These are phyloP conservation scores for Silurus meridionalis DNA, from an alignment of 2,113 vertebrate species.

Conservation along the genomic window DNA sequence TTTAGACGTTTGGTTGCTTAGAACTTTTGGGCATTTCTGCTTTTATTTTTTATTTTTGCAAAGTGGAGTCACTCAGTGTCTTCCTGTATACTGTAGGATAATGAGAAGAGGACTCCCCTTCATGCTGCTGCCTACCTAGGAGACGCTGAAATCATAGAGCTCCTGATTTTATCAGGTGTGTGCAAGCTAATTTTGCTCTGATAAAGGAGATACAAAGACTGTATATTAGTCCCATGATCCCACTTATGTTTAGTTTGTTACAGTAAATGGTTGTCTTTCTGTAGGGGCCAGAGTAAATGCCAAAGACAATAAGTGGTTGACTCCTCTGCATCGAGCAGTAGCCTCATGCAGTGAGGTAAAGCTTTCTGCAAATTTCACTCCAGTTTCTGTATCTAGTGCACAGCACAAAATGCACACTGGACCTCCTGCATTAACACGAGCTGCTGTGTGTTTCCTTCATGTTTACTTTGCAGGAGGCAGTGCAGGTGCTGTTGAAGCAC, in stretches of 20 bases:
- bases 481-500: conserved; percentile 97
- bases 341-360: conserved; percentile 97
- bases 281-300: conserved; percentile 99
- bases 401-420: neutral
- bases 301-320: conserved; percentile 99
- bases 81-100: conserved; percentile 81
- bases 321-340: conserved; percentile 97
- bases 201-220: neutral
- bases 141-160: conserved; percentile 98
- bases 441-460: neutral
- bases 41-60: neutral
- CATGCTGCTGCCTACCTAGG: conserved; percentile 98
- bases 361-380: neutral
- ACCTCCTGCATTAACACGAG: neutral
- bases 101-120: conserved; percentile 96
- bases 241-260: neutral
- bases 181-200: neutral
- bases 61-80: neutral
- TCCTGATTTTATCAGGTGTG: conserved; percentile 97
- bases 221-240: too few species aligned
- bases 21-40: neutral
- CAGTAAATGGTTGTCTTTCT: conserved; percentile 29
- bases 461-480: conserved; percentile 83
- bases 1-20: neutral
- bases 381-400: neutral